Evolutionary conservation across 2,797 vertebrate species (phyloP).

Genomic region (Phoxinus dragarum): DNA sequence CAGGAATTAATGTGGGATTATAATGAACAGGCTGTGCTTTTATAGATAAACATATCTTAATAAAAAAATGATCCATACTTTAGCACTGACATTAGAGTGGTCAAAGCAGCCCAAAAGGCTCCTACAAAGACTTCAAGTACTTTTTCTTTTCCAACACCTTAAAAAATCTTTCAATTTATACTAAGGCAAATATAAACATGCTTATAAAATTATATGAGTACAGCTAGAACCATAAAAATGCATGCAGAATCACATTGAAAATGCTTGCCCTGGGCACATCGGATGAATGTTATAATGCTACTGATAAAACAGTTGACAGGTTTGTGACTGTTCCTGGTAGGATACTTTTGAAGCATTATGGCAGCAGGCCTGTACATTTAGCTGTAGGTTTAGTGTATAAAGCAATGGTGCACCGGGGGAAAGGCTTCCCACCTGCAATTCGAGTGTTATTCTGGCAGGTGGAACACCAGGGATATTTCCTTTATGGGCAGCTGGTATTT

Average conservation of each 20-base stretch:
- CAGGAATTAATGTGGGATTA: constrained; percentile 62
- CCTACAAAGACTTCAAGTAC: background rate
- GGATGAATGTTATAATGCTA: background rate
- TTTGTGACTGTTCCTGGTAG: constrained; percentile 19
- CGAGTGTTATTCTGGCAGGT: constrained; percentile 25
- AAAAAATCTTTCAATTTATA: background rate
- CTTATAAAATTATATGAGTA: background rate
- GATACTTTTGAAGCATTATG: constrained; percentile 4
- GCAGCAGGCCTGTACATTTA: constrained; percentile 13
- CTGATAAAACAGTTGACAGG: constrained; percentile 16
- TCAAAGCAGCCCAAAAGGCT: background rate
- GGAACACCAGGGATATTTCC: constrained; percentile 31
- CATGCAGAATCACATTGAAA: constrained; percentile 13
- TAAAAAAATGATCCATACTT: constrained; percentile 34
- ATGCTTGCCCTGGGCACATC: background rate
- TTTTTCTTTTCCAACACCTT: background rate
- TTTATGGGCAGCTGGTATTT: constrained; percentile 36
- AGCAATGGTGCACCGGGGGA: background rate
- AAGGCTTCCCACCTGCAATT: background rate
- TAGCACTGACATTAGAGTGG: constrained; percentile 41
- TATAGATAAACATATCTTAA: constrained; percentile 56
- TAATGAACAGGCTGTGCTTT: constrained; percentile 50
- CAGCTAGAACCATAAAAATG: background rate
- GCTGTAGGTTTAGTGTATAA: constrained; percentile 27
- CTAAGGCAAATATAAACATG: background rate